Conservation (phyloP, 1,140 invertebrate species). For the Penaeus chinensis region DNA sequence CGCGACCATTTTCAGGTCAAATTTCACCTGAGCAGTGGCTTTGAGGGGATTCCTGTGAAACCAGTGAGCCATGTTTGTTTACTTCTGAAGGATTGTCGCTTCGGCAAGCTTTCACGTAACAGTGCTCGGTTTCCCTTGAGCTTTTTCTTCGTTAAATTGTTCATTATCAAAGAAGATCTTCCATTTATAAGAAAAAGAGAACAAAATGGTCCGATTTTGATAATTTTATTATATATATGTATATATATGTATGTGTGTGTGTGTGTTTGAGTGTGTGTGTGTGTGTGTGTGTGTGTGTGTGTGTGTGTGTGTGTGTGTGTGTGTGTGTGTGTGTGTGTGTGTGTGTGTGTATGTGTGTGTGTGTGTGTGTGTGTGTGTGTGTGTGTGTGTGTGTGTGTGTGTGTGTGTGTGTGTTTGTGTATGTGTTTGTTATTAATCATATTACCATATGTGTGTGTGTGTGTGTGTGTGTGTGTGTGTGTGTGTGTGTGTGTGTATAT, state of each 20-base stretch:
- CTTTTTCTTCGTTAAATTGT: neutral
- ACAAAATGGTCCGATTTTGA: too few relatives aligned
- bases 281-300: too few relatives aligned
- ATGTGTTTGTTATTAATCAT: neutral
- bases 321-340: too few relatives aligned
- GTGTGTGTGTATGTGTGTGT: too few relatives aligned
- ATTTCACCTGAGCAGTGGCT: conserved; percentile 75
- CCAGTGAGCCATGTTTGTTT: conserved; percentile 76
- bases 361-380: too few relatives aligned
- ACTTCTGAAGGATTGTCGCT: neutral
- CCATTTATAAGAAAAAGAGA: too few relatives aligned
- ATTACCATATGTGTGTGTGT: neutral
- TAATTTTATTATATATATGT: too few relatives aligned
- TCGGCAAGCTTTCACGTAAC: neutral
- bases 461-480: conserved; percentile 18
- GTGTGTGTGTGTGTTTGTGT: neutral
- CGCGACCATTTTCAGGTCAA: conserved; percentile 74
- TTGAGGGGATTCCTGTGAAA: conserved; percentile 80
- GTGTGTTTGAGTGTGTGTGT: too few relatives aligned
- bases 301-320: too few relatives aligned
- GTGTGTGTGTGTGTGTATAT: neutral
- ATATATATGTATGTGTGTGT: too few relatives aligned
- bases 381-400: too few relatives aligned
- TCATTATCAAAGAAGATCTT: too few relatives aligned
- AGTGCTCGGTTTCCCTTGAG: neutral